Conservation (phyloP, 2,113 vertebrate species). For the Phylloscopus whistleri region DNA sequence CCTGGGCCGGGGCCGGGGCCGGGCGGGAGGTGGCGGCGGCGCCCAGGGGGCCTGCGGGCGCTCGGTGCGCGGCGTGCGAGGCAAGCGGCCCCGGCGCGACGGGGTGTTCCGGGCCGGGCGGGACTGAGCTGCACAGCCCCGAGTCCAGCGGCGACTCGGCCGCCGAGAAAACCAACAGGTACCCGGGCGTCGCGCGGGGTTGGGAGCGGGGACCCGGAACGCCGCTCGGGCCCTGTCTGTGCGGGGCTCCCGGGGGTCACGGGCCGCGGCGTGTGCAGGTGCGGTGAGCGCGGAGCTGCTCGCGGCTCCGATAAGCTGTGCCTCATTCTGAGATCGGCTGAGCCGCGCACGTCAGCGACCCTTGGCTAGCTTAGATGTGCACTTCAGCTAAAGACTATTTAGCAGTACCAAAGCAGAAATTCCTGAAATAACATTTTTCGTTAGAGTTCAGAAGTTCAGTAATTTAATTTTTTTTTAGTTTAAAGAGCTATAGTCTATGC, state of each 20-base stretch:
- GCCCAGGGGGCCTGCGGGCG: conserved; percentile 44
- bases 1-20: not conserved
- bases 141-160: not conserved
- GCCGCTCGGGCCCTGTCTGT: not conserved
- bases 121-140: not conserved
- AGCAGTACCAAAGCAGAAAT: not conserved
- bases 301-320: rapidly evolving
- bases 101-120: not conserved
- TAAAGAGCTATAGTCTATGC: not conserved
- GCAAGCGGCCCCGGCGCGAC: not conserved
- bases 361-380: not conserved
- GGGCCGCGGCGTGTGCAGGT: not conserved
- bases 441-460: rapidly evolving
- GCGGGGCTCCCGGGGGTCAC: not conserved
- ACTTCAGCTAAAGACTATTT: rapidly evolving
- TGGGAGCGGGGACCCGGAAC: not conserved
- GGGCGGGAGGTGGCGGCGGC: not conserved
- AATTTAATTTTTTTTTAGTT: not conserved
- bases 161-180: conserved; percentile 72
- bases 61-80: not conserved
- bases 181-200: not conserved
- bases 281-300: not conserved
- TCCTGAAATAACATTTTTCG: rapidly evolving
- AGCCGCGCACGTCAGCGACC: not conserved
- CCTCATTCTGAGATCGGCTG: not conserved